Conservation (phyloP, 2,888 invertebrate genomes). For the Steromphala cineraria region DNA sequence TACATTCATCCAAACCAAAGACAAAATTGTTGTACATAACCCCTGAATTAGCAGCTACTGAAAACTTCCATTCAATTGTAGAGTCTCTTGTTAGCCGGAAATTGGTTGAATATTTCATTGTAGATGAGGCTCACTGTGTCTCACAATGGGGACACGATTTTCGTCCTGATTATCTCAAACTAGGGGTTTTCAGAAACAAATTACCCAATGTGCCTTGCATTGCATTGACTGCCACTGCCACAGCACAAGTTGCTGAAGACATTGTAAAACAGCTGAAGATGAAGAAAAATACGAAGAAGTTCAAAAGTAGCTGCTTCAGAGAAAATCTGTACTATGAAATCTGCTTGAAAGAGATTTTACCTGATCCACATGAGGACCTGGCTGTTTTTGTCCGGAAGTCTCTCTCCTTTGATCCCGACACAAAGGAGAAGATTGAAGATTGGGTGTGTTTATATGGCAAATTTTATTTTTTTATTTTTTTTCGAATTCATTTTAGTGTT, state of each 20-base stretch:
- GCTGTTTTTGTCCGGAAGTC: slow-evolving; percentile 71
- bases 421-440: slow-evolving; percentile 36
- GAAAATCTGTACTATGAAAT: slow-evolving; percentile 96
- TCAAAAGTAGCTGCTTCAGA: slow-evolving; percentile 84
- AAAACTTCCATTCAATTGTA: slow-evolving; percentile 77
- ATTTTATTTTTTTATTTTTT: background rate
- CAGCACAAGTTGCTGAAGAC: slow-evolving; percentile 73
- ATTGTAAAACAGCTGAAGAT: slow-evolving; percentile 82
- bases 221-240: slow-evolving; percentile 97
- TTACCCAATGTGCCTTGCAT: slow-evolving; percentile 86
- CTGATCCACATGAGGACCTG: slow-evolving; percentile 88
- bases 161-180: slow-evolving; percentile 90
- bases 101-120: slow-evolving; percentile 90
- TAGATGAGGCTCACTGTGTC: slow-evolving; percentile 89
- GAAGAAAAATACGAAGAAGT: slow-evolving; percentile 83
- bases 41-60: slow-evolving; percentile 94
- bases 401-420: slow-evolving; percentile 53
- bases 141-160: slow-evolving; percentile 99
- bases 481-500: no score
- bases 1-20: slow-evolving; percentile 84
- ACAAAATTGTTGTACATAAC: slow-evolving; percentile 94
- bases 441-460: slow-evolving; percentile 45
- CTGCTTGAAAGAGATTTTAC: slow-evolving; percentile 87
- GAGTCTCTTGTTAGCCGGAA: slow-evolving; percentile 84
- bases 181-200: slow-evolving; percentile 81